phyloP scores from a whole-genome alignment of 1,140 invertebrate genomes.

The Pogonomyrmex barbatus region DNA sequence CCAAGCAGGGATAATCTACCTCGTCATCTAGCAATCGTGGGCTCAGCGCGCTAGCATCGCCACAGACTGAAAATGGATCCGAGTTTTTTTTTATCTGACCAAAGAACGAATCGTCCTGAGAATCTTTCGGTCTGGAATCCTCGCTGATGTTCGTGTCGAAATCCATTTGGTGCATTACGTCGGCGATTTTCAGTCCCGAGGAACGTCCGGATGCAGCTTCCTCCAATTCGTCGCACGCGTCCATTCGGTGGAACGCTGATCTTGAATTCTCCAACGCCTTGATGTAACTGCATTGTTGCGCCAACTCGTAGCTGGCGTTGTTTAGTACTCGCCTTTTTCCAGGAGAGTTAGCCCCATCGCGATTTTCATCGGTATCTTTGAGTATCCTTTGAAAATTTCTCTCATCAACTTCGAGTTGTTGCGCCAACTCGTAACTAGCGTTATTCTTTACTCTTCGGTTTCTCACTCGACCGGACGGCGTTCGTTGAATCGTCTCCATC shows the following conservation, averaged over 20 bases:
- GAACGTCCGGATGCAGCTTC: slow-evolving; percentile 68
- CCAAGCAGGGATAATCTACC: slow-evolving; percentile 84
- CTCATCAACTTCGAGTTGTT: slow-evolving; percentile 80
- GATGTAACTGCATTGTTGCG: slow-evolving; percentile 83
- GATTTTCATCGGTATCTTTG: slow-evolving; percentile 8
- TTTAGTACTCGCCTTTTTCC: slow-evolving; percentile 76
- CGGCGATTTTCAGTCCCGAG: slow-evolving; percentile 64
- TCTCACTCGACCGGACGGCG: slow-evolving; percentile 46
- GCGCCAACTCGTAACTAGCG: slow-evolving; percentile 83
- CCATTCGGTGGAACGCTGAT: slow-evolving; percentile 80
- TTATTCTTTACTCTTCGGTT: slow-evolving; percentile 79
- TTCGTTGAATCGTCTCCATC: slow-evolving; percentile 68
- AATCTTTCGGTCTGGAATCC: slow-evolving; percentile 31
- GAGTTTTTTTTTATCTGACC: slow-evolving; percentile 86
- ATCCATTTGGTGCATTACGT: slow-evolving; percentile 68
- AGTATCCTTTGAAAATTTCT: slow-evolving; percentile 47
- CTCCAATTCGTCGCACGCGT: slow-evolving; percentile 82
- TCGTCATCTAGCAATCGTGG: slow-evolving; percentile 79
- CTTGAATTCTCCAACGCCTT: slow-evolving; percentile 67
- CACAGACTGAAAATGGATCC: slow-evolving; percentile 84
- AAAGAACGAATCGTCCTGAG: slow-evolving; percentile 72
- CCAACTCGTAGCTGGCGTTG: slow-evolving; percentile 84
- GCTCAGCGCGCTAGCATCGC: slow-evolving; percentile 73
- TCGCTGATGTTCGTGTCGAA: slow-evolving; percentile 71
- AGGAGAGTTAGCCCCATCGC: slow-evolving; percentile 1